phyloP scores from a whole-genome alignment of 2,888 invertebrate genomes.

The Polydrusus pterygomalis region DNA sequence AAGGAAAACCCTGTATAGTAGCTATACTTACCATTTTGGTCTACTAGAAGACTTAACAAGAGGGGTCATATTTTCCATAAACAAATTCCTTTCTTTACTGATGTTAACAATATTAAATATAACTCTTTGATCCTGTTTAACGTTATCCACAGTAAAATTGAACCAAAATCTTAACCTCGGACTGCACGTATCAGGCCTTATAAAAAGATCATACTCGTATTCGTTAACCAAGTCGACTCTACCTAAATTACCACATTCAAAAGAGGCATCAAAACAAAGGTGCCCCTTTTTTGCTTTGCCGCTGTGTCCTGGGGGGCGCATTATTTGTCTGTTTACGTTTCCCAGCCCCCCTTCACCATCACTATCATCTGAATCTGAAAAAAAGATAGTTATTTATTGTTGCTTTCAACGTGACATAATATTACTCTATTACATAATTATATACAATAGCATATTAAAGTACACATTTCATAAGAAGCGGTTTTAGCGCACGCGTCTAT shows the following conservation, averaged over 20 bases:
- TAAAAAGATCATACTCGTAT: conserved; percentile 85
- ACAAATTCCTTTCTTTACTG: conserved; percentile 92
- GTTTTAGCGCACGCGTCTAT: no score
- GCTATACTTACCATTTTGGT: conserved; percentile 91
- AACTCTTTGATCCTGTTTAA: conserved; percentile 94
- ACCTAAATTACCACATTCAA: conserved; percentile 98
- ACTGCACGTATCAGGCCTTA: conserved; percentile 97
- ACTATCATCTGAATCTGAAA: conserved; percentile 91
- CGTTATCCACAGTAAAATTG: conserved; percentile 98
- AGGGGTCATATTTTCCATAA: conserved; percentile 93
- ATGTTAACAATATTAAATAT: conserved; percentile 98
- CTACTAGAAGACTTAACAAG: conserved; percentile 93
- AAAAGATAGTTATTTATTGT: not conserved
- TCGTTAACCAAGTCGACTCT: conserved; percentile 74
- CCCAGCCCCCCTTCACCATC: conserved; percentile 95
- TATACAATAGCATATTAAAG: no score
- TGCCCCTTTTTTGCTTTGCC: conserved; percentile 97
- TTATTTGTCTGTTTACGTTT: conserved; percentile 91
- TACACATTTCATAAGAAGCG: no score
- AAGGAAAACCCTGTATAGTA: no score
- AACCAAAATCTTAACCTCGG: conserved; percentile 96
- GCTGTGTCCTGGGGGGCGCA: conserved; percentile 92
- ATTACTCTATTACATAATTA: no score
- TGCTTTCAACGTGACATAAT: no score
- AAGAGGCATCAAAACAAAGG: conserved; percentile 97